Conservation (phyloP, 2,888 invertebrate species). For the Drosophila parthenogenetica region DNA sequence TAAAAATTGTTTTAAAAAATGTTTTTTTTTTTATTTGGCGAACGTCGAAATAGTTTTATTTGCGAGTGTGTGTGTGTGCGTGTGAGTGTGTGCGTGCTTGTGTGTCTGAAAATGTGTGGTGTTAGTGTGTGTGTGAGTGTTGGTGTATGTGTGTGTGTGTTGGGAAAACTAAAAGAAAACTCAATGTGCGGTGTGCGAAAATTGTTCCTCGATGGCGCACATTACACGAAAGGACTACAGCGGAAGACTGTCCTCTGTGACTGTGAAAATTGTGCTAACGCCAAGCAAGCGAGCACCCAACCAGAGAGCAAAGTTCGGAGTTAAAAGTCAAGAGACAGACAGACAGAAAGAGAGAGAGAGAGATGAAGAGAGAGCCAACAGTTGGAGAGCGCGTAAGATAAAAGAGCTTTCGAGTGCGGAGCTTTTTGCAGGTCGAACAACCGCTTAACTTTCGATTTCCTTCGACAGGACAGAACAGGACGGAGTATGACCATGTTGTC, state of each 20-base stretch:
- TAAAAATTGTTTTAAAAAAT: conserved; percentile 52
- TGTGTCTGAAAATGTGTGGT: conserved; percentile 17
- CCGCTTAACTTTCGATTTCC: conserved; percentile 49
- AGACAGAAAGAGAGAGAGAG: background rate
- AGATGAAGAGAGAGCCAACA: background rate
- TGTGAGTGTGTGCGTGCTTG: conserved; percentile 29
- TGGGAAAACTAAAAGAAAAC: conserved; percentile 67
- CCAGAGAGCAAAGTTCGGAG: conserved; percentile 49
- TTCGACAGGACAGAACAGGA: background rate
- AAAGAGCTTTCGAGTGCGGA: conserved; percentile 53
- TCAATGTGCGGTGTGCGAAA: conserved; percentile 72
- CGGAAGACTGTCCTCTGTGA: conserved; percentile 78
- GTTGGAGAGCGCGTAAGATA: conserved; percentile 6
- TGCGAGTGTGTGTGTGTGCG: conserved; percentile 18
- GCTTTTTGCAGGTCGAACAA: conserved; percentile 47
- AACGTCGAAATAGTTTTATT: conserved; percentile 33
- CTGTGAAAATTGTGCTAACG: conserved; percentile 52
- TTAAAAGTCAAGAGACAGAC: conserved; percentile 48
- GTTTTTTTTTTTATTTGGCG: conserved; percentile 31
- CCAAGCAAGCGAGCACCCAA: conserved; percentile 9
- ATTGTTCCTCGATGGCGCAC: conserved; percentile 74
- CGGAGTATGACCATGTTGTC: background rate
- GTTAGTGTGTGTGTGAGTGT: background rate
- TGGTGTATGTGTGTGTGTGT: conserved; percentile 44
- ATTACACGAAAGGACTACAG: conserved; percentile 81